phyloP scores from a whole-genome alignment of 2,888 invertebrate species.

The Lithophane semibrunnea region DNA sequence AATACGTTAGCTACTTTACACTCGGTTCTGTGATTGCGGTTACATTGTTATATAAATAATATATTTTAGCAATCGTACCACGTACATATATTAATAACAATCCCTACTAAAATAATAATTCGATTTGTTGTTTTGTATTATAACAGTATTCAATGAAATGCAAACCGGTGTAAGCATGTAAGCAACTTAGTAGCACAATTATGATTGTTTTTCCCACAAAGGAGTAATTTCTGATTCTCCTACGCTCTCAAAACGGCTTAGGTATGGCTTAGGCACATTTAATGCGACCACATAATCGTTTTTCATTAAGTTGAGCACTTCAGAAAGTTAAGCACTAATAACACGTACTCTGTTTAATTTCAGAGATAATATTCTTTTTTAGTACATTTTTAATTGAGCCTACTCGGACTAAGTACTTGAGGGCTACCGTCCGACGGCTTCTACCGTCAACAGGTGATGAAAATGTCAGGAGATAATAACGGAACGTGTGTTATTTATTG shows the following conservation, averaged over 20 bases:
- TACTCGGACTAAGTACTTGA: slow-evolving; percentile 44
- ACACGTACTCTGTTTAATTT: slow-evolving; percentile 59
- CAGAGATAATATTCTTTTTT: slow-evolving; percentile 61
- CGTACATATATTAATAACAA: slow-evolving; percentile 10
- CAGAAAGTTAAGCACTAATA: slow-evolving; percentile 52
- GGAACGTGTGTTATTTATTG: slow-evolving; percentile 64
- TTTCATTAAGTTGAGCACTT: slow-evolving; percentile 38
- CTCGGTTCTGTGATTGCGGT: background rate
- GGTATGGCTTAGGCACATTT: slow-evolving; percentile 5
- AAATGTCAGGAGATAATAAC: slow-evolving; percentile 75
- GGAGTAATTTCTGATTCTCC: background rate
- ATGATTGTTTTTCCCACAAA: background rate
- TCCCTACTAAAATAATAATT: background rate
- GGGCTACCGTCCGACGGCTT: slow-evolving; percentile 63
- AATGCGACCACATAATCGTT: slow-evolving; percentile 38
- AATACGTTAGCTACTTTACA: background rate
- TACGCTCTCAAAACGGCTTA: background rate
- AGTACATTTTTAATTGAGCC: slow-evolving; percentile 62
- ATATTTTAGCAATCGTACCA: background rate
- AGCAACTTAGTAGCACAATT: background rate
- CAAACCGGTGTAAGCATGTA: background rate
- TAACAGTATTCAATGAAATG: slow-evolving; percentile 3
- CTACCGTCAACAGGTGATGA: slow-evolving; percentile 71
- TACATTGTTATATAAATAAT: slow-evolving; percentile 12
- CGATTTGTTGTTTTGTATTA: slow-evolving; percentile 4